Evolutionary conservation across 2,888 invertebrate species (phyloP), one percentile per base, ranked within the genome.

Genomic region (Drosophila cognata): DNA sequence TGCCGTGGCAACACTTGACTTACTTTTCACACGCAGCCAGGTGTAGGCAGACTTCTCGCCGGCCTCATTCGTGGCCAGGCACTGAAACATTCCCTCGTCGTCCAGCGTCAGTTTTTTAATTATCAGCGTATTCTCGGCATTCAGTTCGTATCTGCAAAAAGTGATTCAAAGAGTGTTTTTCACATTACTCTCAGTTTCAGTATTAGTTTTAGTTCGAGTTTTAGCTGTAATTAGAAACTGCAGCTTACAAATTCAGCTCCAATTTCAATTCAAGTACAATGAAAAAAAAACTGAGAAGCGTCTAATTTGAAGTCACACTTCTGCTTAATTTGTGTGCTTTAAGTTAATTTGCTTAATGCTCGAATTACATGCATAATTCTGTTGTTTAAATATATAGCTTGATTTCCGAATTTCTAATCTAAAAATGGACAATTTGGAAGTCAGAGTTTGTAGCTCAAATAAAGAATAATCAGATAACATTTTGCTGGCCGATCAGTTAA

Each of bases 61-160:
- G 2, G 97, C 99, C 86, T 96, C 96, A 92, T 99, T 99, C 63
- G 94, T 94, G 0, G 98, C 98, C 88, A 98, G 95, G 92, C 99
- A 99, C 93, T 99, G 99, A 92, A 97, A 99, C 95, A 99, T 97
- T 56, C 98, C 99, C 76, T 97, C 96, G 93, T 99, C 98, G 77
- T 96, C 95, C 93, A 97, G 96, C 82, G 95, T 95, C 51, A 98
- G 94, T 88, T 96, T 95, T 88, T 95, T 96, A 71, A 99, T 97
- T 28, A 96, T 94, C 78, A 98, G 94, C 0, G 97, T 96, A 71
- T 97, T 97, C 92, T 98, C 97, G 76, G 97, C 95, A 89, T 96
- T 95, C 65, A 97, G 94, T n/a, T 95, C 93, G 92, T 97, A 97
- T 91, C 97, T 96, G 43, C 18, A 63, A 63, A 43, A 58, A 53